A percentile compares a stretch with the other conserved stretches of the same genome.
Evolutionary conservation across 53 echinoderm and acorn worm species (phyloP).

Genomic region (Mesocentrotus franciscanus): DNA sequence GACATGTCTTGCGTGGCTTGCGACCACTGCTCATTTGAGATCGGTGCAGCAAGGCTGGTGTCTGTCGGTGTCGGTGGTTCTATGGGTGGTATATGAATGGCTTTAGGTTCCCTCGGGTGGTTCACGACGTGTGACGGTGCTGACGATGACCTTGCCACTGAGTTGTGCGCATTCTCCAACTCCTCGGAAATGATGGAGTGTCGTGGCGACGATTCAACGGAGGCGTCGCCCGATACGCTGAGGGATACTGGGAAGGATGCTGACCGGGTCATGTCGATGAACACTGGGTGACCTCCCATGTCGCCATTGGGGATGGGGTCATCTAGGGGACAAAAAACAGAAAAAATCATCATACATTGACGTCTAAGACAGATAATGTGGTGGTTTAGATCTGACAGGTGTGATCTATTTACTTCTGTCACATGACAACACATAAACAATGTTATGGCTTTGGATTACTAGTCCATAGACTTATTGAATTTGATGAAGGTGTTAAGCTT

Average conservation of each 20-base stretch:
- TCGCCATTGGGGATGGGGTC: constrained; percentile 81
- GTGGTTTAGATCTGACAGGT: background rate
- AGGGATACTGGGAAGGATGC: constrained; percentile 70
- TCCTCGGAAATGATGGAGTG: constrained; percentile 31
- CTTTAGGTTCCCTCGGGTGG: constrained; percentile 33
- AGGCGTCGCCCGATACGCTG: constrained; percentile 30
- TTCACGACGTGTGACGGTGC: constrained; percentile 57
- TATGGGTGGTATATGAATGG: constrained; percentile 50
- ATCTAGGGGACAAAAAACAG: constrained; percentile 54
- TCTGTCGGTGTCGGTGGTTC: constrained; percentile 86
- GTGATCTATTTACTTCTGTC: background rate
- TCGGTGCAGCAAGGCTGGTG: constrained; percentile 68
- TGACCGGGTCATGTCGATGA: constrained; percentile 75
- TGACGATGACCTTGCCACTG: constrained; percentile 72
- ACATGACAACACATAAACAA: too few relatives aligned
- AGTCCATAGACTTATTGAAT: too few relatives aligned
- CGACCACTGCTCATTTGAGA: constrained; percentile 80
- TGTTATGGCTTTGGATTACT: too few relatives aligned
- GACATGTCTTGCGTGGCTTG: constrained; percentile 79
- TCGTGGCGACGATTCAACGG: constrained; percentile 55
- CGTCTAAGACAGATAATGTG: background rate
- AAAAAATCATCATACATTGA: background rate
- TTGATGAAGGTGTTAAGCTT: too few relatives aligned
- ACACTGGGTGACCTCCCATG: constrained; percentile 45
- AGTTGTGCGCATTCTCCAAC: constrained; percentile 61